phyloP scores from a whole-genome alignment of 2,113 vertebrate species.

The Cranoglanis bouderius region DNA sequence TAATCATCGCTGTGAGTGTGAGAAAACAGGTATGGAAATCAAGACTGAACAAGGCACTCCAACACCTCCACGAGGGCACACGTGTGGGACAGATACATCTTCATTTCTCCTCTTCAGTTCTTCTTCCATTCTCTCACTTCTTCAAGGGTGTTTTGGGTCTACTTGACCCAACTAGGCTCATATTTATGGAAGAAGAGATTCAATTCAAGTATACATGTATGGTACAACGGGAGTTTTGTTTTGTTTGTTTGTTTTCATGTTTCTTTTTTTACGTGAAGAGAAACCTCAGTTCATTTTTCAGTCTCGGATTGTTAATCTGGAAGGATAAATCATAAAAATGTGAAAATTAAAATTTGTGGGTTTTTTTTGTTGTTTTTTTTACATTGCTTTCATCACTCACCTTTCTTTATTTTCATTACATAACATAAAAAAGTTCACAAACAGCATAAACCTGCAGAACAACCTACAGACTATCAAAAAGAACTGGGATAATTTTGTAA shows the following conservation, averaged over 20 bases:
- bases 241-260: not conserved
- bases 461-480: not conserved
- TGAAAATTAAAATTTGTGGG: not conserved
- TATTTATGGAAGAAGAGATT: not conserved
- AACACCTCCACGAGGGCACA: constrained; percentile 43
- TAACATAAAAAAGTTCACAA: not conserved
- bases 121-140: not conserved
- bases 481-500: not conserved
- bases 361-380: not conserved
- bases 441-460: not conserved
- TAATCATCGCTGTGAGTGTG: constrained; percentile 42
- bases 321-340: not conserved
- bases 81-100: constrained; percentile 20
- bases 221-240: not conserved
- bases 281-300: not conserved
- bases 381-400: no score
- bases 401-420: not conserved
- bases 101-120: constrained; percentile 1
- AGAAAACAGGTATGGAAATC: constrained; percentile 42
- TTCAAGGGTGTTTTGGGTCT: not conserved
- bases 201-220: not conserved
- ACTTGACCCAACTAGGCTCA: not conserved
- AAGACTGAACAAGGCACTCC: constrained; percentile 40
- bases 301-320: not conserved
- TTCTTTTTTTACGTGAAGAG: not conserved